A percentile compares a stretch with the other conserved stretches of the same genome.
Evolutionary conservation across 2,888 invertebrate species (phyloP).

Genomic region (Leucoma salicis): DNA sequence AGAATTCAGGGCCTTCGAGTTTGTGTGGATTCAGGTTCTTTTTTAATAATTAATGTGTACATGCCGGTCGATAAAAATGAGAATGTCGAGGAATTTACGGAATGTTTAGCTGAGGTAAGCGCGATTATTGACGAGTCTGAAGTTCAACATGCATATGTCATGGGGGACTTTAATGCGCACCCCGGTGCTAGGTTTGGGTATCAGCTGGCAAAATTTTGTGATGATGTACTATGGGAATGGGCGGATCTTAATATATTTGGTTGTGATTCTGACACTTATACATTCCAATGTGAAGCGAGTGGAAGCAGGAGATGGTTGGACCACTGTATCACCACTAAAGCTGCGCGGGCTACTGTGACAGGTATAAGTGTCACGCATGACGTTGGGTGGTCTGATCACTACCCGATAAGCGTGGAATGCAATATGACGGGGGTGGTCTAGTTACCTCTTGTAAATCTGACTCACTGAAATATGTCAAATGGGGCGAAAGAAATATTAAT

Average conservation of each 20-base stretch:
- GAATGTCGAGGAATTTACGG: neutral
- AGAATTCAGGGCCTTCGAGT: neutral
- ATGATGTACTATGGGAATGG: neutral
- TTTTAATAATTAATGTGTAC: neutral
- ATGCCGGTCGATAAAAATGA: neutral
- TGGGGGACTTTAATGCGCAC: neutral
- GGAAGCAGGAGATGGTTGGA: too few relatives aligned
- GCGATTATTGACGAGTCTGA: neutral
- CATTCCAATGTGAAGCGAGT: conserved; percentile 1
- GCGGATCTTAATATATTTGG: neutral
- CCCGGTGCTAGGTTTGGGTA: neutral
- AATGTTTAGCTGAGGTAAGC: neutral
- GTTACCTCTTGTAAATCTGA: too few relatives aligned
- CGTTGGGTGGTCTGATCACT: too few relatives aligned
- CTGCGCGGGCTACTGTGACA: too few relatives aligned
- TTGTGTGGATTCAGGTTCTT: neutral
- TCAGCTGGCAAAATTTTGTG: neutral
- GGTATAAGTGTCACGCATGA: too few relatives aligned
- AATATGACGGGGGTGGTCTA: neutral
- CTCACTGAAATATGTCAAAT: too few relatives aligned
- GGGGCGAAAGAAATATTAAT: neutral
- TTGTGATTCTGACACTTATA: neutral
- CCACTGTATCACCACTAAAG: too few relatives aligned
- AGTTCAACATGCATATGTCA: neutral
- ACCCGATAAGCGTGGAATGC: too few relatives aligned